These are phyloP conservation scores for Tetraodon nigroviridis DNA, from an alignment of 2,113 vertebrate genomes.

Conservation along the genomic window DNA sequence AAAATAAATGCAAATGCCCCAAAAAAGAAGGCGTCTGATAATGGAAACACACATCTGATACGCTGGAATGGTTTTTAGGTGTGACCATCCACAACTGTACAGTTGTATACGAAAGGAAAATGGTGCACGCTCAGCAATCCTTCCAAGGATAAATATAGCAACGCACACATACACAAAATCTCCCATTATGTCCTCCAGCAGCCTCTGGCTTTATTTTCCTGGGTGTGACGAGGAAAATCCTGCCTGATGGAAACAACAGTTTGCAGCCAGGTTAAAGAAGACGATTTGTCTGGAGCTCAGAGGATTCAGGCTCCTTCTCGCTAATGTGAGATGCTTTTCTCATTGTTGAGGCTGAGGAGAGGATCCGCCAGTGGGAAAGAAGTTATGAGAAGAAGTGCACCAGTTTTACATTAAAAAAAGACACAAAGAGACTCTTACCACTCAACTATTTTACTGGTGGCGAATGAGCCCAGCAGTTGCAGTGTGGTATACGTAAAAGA, in stretches of 20 bases:
- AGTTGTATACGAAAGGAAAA: conserved; percentile 10
- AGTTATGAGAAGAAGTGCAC: too few relatives aligned
- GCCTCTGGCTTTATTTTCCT: conserved; percentile 29
- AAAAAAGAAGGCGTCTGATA: too few relatives aligned
- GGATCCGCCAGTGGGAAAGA: too few relatives aligned
- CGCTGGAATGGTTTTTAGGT: conserved; percentile 8
- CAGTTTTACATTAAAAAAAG: too few relatives aligned
- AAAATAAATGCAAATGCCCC: too few relatives aligned
- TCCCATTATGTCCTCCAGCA: conserved; percentile 23
- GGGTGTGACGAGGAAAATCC: conserved; percentile 9
- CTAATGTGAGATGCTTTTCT: not conserved
- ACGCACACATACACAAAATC: conserved; percentile 1
- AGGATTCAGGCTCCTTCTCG: conserved; percentile 13
- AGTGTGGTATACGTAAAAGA: too few relatives aligned
- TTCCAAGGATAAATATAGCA: conserved; percentile 39
- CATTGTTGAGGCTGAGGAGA: too few relatives aligned
- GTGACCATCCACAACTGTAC: conserved; percentile 23
- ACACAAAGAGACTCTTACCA: too few relatives aligned
- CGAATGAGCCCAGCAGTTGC: too few relatives aligned
- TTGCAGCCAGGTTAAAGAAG: conserved; percentile 30
- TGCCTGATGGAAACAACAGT: conserved; percentile 30
- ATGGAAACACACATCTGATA: not conserved
- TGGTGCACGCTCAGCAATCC: conserved; percentile 32
- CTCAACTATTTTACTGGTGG: too few relatives aligned
- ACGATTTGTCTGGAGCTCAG: conserved; percentile 23